Percentiles rank a stretch among this genome's conserved stretches.
phyloP scores from a whole-genome alignment of 1,140 invertebrate species.

The Tetramorium alpestre region DNA sequence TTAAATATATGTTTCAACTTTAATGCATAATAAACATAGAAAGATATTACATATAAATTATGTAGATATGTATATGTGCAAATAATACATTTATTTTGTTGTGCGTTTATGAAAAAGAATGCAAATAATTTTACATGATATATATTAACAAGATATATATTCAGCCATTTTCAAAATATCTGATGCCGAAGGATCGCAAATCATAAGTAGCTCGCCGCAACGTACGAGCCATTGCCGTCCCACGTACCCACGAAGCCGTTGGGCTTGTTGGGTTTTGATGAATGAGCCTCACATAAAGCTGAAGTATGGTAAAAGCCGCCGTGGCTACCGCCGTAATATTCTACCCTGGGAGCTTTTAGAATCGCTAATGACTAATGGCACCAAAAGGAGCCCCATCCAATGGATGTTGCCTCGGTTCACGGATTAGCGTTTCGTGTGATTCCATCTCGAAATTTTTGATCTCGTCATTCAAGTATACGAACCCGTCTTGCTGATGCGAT shows the following conservation, averaged over 20 bases:
- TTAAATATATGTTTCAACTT: not conserved
- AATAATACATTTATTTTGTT: not conserved
- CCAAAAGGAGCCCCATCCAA: constrained; percentile 68
- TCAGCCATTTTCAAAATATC: constrained; percentile 44
- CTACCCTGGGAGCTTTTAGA: constrained; percentile 77
- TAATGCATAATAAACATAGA: not conserved
- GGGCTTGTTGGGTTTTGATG: constrained; percentile 75
- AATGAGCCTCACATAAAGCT: constrained; percentile 79
- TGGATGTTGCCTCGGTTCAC: constrained; percentile 60
- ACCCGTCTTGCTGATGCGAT: constrained; percentile 3
- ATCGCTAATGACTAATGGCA: constrained; percentile 80
- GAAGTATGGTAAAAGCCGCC: constrained; percentile 79
- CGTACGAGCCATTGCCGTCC: constrained; percentile 68
- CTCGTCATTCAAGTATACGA: constrained; percentile 4
- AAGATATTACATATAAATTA: not conserved
- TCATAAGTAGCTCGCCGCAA: constrained; percentile 66
- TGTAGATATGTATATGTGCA: not conserved
- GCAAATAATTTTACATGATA: constrained; percentile 18
- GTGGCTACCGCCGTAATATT: constrained; percentile 76
- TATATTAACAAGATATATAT: constrained; percentile 16
- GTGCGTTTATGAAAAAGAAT: not conserved
- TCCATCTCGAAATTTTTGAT: constrained; percentile 33
- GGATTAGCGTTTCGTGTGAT: constrained; percentile 62
- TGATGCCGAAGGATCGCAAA: constrained; percentile 67
- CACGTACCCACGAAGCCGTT: constrained; percentile 68